A percentile compares a stretch with the other conserved stretches of the same genome.
phyloP scores from a whole-genome alignment of 2,113 vertebrate species.

The Corynorhinus townsendii region DNA sequence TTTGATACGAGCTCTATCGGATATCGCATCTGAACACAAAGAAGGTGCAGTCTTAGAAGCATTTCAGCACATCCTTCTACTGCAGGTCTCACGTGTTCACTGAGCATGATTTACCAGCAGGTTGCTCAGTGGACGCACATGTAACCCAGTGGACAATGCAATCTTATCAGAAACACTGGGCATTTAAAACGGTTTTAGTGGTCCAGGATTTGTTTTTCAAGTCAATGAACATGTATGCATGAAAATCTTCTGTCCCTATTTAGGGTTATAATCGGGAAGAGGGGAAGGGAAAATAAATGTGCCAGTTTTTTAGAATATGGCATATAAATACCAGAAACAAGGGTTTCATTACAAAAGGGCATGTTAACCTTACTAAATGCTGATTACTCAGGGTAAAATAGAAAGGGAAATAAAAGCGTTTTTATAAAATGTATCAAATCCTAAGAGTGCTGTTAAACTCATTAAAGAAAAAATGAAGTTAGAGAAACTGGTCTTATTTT shows the following conservation, averaged over 20 bases:
- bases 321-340: slow-evolving; percentile 77
- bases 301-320: slow-evolving; percentile 67
- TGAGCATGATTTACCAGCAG: slow-evolving; percentile 33
- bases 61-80: not conserved
- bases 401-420: slow-evolving; percentile 85
- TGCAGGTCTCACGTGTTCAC: not conserved
- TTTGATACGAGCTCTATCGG: not conserved
- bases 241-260: slow-evolving; percentile 49
- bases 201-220: slow-evolving; percentile 50
- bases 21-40: not conserved
- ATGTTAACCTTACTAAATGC: slow-evolving; percentile 81
- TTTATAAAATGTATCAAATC: slow-evolving; percentile 86
- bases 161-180: slow-evolving; percentile 47
- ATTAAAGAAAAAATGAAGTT: slow-evolving; percentile 90
- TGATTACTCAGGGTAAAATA: slow-evolving; percentile 83
- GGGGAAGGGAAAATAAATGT: slow-evolving; percentile 41
- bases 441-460: slow-evolving; percentile 88
- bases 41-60: not conserved
- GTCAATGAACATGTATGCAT: slow-evolving; percentile 34
- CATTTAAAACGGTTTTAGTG: slow-evolving; percentile 15
- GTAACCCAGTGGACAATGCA: slow-evolving; percentile 49
- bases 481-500: slow-evolving; percentile 86
- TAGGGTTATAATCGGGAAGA: slow-evolving; percentile 43
- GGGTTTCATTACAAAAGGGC: slow-evolving; percentile 80
- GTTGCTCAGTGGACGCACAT: not conserved